These are phyloP conservation scores for Lycophotia porphyrea DNA, from an alignment of 2,888 invertebrate genomes.

Conservation along the genomic window DNA sequence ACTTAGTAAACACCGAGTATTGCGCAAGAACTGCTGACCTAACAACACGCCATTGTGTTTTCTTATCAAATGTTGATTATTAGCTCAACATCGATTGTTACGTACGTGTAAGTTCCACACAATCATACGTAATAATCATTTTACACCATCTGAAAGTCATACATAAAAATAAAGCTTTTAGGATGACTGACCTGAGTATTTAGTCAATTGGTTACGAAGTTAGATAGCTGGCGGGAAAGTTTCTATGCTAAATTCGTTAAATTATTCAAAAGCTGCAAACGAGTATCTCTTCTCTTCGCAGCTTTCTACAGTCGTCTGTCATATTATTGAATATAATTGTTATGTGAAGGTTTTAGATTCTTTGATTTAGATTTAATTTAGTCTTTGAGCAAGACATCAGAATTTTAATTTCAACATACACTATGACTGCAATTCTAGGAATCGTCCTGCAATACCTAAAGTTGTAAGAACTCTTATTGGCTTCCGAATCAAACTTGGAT, in stretches of 20 bases:
- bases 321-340: constrained; percentile 47
- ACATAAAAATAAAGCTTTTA: constrained; percentile 6
- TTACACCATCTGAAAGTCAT: not conserved
- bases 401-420: constrained; percentile 20
- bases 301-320: constrained; percentile 65
- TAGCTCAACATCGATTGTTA: constrained; percentile 36
- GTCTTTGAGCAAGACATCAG: not conserved
- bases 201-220: constrained; percentile 50
- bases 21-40: constrained; percentile 62
- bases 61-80: constrained; percentile 42
- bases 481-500: not conserved
- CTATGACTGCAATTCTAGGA: constrained; percentile 3
- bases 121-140: constrained; percentile 1
- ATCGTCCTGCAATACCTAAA: constrained; percentile 2
- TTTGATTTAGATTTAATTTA: constrained; percentile 4
- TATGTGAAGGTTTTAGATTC: not conserved
- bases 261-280: constrained; percentile 67
- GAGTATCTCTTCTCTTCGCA: constrained; percentile 64
- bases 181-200: constrained; percentile 38
- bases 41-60: constrained; percentile 53
- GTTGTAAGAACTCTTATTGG: constrained; percentile 8
- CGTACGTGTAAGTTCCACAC: constrained; percentile 19
- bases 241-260: constrained; percentile 55
- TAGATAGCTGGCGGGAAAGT: constrained; percentile 58
- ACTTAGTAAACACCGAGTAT: constrained; percentile 52